Evolutionary conservation across 2,888 invertebrate species (phyloP), one percentile per base, ranked within the genome.

Genomic region (Melieria crassipennis): DNA sequence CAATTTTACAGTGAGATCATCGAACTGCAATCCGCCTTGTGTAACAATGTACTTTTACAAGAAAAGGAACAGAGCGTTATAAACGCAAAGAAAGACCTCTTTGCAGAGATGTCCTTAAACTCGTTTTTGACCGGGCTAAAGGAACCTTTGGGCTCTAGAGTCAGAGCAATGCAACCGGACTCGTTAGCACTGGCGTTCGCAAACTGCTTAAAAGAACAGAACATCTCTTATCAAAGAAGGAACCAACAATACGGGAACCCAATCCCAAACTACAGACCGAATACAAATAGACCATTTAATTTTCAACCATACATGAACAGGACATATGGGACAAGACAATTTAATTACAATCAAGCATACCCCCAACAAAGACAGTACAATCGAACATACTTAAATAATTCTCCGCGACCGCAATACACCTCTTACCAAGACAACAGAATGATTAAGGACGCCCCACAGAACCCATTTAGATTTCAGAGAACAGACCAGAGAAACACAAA

Each of bases 1-100:
- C n/a, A 52, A 16, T 78, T 77, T 56, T 77, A 78, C 45, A 69
- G 76, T 11, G 66, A 76, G 69, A 73, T 78, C 10, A 76, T 76
- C 4, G 78, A 79, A 70, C 74, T 78, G 7, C 73, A 76, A 42
- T 60, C 78, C 4, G 67, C 78, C 1, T 42, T 79, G 16, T 68
- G 52, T 1, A 79, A 78, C 55, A 75, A 77, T 58, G 58, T 78
- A 0, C 60, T 74, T 42, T 75, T 77, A 42, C 76, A 78, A 7
- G 77, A 79, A 56, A 52, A 5, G 1, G 71, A 78, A 30, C 11
- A 7, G 1, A 30, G 58, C 11, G 58, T n/a, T 58, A 58, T 58
- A 30, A 58, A 13, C n/a, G 58, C 58, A 6, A 58, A 58, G 30
- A 58, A 7, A 13, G 58, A 58, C n/a, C 58, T 58, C 11, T 58